These are phyloP conservation scores for Galleria mellonella DNA, from an alignment of 1,140 invertebrate species.

Conservation along the genomic window DNA sequence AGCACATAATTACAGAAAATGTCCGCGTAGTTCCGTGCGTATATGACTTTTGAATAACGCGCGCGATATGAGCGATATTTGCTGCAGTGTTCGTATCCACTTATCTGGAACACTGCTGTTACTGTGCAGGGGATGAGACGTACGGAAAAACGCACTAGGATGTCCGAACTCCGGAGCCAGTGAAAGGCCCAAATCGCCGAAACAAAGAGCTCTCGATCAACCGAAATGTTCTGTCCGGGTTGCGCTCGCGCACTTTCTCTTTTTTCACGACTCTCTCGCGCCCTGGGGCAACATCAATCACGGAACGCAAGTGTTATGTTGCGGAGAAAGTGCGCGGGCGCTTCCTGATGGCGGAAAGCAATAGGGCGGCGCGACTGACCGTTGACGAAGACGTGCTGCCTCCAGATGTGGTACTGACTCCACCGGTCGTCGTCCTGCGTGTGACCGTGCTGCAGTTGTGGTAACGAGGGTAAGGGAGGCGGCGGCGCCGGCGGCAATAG, in stretches of 20 bases:
- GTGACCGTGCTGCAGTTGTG: conserved; percentile 61
- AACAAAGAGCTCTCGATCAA: conserved; percentile 31
- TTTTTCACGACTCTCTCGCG: conserved; percentile 29
- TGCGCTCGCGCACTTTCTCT: conserved; percentile 47
- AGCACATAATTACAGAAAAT: too few species aligned
- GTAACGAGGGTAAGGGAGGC: conserved; percentile 57
- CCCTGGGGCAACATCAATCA: conserved; percentile 13
- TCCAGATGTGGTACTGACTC: conserved; percentile 77
- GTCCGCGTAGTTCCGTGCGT: too few species aligned
- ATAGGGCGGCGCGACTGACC: conserved; percentile 61
- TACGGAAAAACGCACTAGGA: too few species aligned
- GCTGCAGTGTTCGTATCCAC: too few species aligned
- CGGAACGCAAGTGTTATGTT: background rate
- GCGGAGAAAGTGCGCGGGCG: conserved; percentile 40
- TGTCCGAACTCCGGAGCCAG: conserved; percentile 1
- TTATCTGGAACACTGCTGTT: too few species aligned
- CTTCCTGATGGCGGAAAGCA: conserved; percentile 17
- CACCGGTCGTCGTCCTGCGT: conserved; percentile 72
- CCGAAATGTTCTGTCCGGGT: conserved; percentile 29
- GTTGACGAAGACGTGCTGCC: conserved; percentile 77
- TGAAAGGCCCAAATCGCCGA: conserved; percentile 26
- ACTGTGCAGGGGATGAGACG: too few species aligned
- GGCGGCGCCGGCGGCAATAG: conserved; percentile 44
- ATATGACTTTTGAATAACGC: too few species aligned
- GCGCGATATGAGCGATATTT: too few species aligned